These are phyloP conservation scores for Eupithecia vulgata DNA, from an alignment of 2,888 invertebrate species.

Conservation along the genomic window DNA sequence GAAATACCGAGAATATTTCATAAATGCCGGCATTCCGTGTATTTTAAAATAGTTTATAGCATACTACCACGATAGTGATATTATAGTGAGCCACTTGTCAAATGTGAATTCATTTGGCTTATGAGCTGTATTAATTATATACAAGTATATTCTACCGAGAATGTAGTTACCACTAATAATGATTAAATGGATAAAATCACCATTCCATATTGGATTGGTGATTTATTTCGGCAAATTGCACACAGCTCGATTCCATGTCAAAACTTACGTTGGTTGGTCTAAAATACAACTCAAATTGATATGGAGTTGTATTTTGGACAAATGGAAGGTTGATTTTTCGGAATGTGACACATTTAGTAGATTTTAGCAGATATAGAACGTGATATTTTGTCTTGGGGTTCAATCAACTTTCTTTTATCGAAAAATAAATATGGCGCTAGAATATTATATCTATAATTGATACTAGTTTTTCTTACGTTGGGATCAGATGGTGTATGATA, in stretches of 20 bases:
- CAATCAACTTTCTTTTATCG: neutral
- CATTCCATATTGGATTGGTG: neutral
- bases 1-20: conserved; percentile 14
- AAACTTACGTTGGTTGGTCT: neutral
- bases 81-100: conserved; percentile 20
- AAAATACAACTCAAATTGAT: no score
- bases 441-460: neutral
- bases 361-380: neutral
- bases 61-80: conserved; percentile 26
- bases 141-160: neutral
- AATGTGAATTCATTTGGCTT: neutral
- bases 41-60: conserved; percentile 32
- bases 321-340: no score
- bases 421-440: neutral
- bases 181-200: neutral
- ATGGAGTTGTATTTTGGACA: no score
- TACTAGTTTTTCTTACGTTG: neutral
- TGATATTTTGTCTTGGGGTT: neutral
- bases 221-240: neutral
- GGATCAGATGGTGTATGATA: neutral
- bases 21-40: conserved; percentile 22
- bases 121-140: neutral
- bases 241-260: neutral
- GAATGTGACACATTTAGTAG: neutral
- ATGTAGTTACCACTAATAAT: neutral